phyloP scores from a whole-genome alignment of 2,113 vertebrate species.

The Verasper variegatus region DNA sequence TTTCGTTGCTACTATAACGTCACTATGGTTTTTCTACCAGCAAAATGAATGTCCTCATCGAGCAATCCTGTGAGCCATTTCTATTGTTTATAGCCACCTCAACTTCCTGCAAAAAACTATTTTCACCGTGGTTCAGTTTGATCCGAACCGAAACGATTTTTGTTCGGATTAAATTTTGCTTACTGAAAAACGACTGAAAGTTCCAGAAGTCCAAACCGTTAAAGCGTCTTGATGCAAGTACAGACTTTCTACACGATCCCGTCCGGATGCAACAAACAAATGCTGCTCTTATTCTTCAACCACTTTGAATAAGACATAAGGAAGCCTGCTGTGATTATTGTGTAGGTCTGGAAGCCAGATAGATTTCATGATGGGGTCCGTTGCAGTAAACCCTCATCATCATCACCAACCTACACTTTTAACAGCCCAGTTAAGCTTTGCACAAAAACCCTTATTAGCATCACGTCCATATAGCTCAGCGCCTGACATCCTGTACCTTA shows the following conservation, averaged over 20 bases:
- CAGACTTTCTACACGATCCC: background rate
- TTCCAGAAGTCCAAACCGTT: background rate
- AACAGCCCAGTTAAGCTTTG: constrained; percentile 31
- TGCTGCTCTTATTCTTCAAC: background rate
- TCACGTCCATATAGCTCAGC: background rate
- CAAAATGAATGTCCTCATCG: too few species aligned
- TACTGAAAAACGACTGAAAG: background rate
- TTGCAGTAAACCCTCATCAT: constrained; percentile 50
- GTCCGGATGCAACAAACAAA: background rate
- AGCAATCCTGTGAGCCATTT: too few species aligned
- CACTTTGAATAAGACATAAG: background rate
- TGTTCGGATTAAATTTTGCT: too few species aligned
- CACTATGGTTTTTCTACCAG: too few species aligned
- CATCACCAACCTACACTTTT: constrained; percentile 12
- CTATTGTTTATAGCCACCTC: too few species aligned
- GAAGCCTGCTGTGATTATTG: constrained; percentile 41
- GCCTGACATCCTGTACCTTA: constrained; percentile 7
- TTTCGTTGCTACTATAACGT: too few species aligned
- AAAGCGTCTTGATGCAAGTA: constrained; percentile 1
- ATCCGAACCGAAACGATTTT: too few species aligned
- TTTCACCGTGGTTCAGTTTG: too few species aligned
- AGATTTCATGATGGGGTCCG: constrained; percentile 47
- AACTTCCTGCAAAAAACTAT: too few species aligned
- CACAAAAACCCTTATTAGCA: constrained; percentile 1
- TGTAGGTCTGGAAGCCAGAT: constrained; percentile 36